Percentiles rank a stretch among this genome's conserved stretches.
Conservation (phyloP, 2,797 vertebrate species). For the Sylvia borin region DNA sequence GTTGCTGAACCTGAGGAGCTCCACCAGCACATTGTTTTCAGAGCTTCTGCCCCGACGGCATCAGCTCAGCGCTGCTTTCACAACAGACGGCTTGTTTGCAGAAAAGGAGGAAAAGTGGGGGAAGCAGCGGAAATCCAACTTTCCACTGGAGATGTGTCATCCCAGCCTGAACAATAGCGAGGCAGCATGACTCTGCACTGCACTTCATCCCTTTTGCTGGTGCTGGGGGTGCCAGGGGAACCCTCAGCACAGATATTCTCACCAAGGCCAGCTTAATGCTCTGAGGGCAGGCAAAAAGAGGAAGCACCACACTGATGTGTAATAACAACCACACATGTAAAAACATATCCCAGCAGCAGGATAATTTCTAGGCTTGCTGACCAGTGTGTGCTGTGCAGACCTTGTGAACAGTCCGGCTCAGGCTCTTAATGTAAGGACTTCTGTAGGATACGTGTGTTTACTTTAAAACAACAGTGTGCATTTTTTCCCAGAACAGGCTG, state of each 20-base stretch:
- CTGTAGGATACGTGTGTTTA: neutral
- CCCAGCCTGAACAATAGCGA: neutral
- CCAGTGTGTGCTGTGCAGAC: accelerated
- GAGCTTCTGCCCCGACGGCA: neutral
- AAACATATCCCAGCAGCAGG: neutral
- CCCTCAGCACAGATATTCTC: neutral
- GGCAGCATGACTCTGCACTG: accelerated
- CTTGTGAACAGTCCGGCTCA: neutral
- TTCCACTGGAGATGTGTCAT: neutral
- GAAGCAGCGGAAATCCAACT: neutral
- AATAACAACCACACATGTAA: neutral
- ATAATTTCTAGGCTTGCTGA: neutral
- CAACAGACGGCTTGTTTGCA: neutral
- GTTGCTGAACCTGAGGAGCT: neutral
- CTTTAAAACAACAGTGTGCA: neutral
- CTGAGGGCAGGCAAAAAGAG: neutral
- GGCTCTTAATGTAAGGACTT: neutral
- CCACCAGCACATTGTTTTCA: accelerated
- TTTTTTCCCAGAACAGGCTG: neutral
- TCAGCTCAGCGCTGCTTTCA: neutral
- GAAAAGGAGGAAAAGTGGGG: neutral
- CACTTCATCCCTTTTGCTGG: accelerated
- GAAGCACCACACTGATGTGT: accelerated
- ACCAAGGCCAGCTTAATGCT: accelerated
- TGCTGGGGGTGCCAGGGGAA: accelerated